phyloP scores from a whole-genome alignment of 2,888 invertebrate species.

The Dolichopus griseipennis region DNA sequence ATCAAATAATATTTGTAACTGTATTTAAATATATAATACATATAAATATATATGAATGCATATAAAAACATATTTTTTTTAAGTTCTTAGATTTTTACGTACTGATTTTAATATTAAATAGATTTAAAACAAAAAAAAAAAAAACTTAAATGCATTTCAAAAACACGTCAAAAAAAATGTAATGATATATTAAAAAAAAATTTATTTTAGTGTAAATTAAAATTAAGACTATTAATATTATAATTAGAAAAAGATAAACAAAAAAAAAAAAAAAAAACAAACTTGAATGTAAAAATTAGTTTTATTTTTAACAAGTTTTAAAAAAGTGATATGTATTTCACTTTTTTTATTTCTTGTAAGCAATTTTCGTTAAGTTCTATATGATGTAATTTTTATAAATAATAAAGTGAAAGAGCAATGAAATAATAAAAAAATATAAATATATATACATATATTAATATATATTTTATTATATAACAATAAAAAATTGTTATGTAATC shows the following conservation, averaged over 20 bases:
- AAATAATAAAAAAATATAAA: no score
- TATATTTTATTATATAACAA: no score
- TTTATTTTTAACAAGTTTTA: not conserved
- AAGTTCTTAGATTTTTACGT: conserved; percentile 6
- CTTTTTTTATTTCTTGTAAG: not conserved
- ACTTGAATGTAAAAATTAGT: not conserved
- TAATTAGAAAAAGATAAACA: not conserved
- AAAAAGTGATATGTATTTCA: no score
- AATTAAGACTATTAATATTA: not conserved
- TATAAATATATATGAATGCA: no score
- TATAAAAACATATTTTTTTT: not conserved
- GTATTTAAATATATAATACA: not conserved
- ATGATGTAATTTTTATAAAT: conserved; percentile 2
- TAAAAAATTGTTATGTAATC: no score
- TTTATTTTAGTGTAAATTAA: not conserved
- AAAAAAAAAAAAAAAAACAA: no score
- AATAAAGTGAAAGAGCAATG: not conserved
- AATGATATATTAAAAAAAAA: not conserved
- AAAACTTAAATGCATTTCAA: no score
- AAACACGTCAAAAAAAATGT: no score
- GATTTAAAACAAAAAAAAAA: no score
- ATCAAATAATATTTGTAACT: not conserved
- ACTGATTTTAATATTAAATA: not conserved
- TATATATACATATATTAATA: no score
- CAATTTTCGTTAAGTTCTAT: not conserved